Evolutionary conservation across 2,797 vertebrate genomes (phyloP).

Genomic region (Hemibagrus guttatus): DNA sequence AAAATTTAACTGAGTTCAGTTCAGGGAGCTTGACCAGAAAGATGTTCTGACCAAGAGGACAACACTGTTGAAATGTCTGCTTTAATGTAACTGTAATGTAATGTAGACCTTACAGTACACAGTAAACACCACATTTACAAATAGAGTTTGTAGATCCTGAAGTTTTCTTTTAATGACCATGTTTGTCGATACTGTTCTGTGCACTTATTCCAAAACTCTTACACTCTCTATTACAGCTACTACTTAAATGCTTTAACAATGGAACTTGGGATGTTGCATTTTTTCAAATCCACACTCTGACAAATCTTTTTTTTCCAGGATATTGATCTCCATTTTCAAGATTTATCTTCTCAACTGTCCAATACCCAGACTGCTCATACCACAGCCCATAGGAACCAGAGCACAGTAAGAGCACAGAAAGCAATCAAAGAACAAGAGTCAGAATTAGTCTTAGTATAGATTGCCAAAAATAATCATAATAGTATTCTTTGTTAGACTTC

Average conservation of each 20-base stretch:
- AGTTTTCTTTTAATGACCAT: not conserved
- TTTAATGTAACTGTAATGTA: not conserved
- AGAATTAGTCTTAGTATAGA: not conserved
- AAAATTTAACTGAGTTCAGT: not conserved
- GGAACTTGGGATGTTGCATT: not conserved
- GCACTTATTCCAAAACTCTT: not conserved
- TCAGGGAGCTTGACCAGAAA: not conserved
- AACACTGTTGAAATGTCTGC: not conserved
- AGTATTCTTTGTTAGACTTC: not conserved
- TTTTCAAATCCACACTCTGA: not conserved
- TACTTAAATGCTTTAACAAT: not conserved
- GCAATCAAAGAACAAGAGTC: not conserved
- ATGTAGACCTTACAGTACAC: not conserved
- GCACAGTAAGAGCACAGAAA: not conserved
- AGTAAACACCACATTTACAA: not conserved
- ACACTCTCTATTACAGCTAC: not conserved
- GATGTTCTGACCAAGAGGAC: not conserved
- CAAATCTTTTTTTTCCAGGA: not conserved
- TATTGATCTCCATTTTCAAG: not conserved
- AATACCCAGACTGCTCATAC: not conserved
- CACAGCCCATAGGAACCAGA: not conserved
- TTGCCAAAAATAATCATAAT: not conserved
- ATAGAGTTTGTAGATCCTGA: not conserved
- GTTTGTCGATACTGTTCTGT: not conserved
- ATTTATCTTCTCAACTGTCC: not conserved